phyloP scores from a whole-genome alignment of 2,797 vertebrate species.

The Falco berigora region DNA sequence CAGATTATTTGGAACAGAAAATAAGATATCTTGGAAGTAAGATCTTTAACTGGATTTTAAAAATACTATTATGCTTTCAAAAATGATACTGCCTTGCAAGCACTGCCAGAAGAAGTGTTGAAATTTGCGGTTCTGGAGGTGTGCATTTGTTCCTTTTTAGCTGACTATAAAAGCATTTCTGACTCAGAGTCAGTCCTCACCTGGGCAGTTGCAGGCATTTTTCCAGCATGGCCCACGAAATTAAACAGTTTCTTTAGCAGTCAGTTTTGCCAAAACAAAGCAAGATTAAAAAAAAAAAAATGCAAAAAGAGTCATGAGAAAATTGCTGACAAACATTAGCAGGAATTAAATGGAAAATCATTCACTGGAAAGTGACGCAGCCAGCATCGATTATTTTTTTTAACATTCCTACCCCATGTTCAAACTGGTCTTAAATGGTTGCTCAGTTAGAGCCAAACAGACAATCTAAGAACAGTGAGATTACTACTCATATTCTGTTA shows the following conservation, averaged over 20 bases:
- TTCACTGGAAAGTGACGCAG: neutral
- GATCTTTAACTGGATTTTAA: neutral
- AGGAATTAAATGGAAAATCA: neutral
- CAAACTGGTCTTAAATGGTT: neutral
- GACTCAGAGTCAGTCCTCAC: neutral
- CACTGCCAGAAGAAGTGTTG: neutral
- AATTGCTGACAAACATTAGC: neutral
- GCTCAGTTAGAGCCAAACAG: neutral
- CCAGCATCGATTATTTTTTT: neutral
- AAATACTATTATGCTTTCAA: neutral
- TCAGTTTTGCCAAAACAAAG: neutral
- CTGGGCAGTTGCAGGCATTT: neutral
- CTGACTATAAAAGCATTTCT: neutral
- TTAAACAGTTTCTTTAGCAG: neutral
- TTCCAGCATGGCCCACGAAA: neutral
- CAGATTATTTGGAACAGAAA: conserved; percentile 18
- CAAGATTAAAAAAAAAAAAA: neutral
- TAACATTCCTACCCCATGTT: neutral
- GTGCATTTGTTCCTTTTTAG: neutral
- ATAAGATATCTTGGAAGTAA: neutral
- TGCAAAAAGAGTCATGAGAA: neutral
- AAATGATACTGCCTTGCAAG: neutral
- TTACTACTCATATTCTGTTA: neutral
- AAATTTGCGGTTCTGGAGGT: neutral
- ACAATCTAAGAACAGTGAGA: neutral